Evolutionary conservation across 2,113 vertebrate genomes (phyloP).

Genomic region (Apodemus speciosus): DNA sequence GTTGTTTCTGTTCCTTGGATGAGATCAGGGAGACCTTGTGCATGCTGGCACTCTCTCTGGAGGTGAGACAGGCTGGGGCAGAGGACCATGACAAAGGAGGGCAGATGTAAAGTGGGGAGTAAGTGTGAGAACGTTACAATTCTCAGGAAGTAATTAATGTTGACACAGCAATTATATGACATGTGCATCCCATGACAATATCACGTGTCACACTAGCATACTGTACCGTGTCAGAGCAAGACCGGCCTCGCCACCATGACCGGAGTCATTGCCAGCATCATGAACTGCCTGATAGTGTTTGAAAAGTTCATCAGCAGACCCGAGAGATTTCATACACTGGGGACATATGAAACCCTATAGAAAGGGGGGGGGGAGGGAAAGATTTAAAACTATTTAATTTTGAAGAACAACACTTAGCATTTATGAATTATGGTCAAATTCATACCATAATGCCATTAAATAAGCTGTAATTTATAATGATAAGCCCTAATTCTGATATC

Average conservation of each 20-base stretch:
- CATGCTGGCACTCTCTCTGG: background rate
- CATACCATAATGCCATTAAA: background rate
- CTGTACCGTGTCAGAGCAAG: slow-evolving; percentile 90
- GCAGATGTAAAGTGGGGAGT: slow-evolving; percentile 43
- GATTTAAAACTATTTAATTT: slow-evolving; percentile 20
- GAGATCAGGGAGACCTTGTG: background rate
- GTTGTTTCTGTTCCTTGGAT: slow-evolving; percentile 1
- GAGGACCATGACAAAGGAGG: background rate
- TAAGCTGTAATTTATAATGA: background rate
- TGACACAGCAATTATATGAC: background rate
- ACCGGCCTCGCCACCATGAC: slow-evolving; percentile 86
- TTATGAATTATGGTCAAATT: slow-evolving; percentile 56
- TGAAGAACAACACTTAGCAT: slow-evolving; percentile 8
- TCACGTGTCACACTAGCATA: slow-evolving; percentile 51
- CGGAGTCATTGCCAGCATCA: slow-evolving; percentile 91
- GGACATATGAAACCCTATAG: slow-evolving; percentile 98
- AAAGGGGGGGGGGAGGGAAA: slow-evolving; percentile 47
- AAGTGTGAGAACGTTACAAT: background rate
- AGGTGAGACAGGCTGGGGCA: background rate
- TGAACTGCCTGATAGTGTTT: slow-evolving; percentile 98
- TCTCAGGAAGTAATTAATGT: slow-evolving; percentile 4
- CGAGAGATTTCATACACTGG: slow-evolving; percentile 99
- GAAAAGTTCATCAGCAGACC: slow-evolving; percentile 97
- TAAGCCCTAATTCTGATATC: slow-evolving; percentile 31
- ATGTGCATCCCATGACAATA: background rate